A percentile compares a stretch with the other conserved stretches of the same genome.
phyloP scores from a whole-genome alignment of 2,888 invertebrate species.

The Apocheima hispidaria region DNA sequence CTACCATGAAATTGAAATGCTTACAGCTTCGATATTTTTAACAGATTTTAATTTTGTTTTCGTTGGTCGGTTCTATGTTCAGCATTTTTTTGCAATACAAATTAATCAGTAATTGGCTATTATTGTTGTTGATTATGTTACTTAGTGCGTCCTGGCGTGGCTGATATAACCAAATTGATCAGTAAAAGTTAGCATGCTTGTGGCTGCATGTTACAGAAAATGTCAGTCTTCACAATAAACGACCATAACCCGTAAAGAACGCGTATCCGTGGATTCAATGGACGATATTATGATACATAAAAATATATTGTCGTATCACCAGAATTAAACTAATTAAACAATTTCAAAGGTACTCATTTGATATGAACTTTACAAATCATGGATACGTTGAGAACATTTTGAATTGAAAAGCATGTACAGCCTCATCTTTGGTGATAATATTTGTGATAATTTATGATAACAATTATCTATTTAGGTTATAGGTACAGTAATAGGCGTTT shows the following conservation, averaged over 20 bases:
- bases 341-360: conserved; percentile 68
- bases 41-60: no score
- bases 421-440: conserved; percentile 80
- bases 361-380: conserved; percentile 66
- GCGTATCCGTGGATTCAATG: neutral
- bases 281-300: conserved; percentile 55
- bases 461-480: conserved; percentile 37
- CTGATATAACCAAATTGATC: no score
- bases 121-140: no score
- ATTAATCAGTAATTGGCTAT: no score
- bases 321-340: conserved; percentile 47
- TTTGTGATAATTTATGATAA: conserved; percentile 40
- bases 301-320: conserved; percentile 75
- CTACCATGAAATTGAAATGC: no score
- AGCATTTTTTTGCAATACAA: no score
- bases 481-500: conserved; percentile 30
- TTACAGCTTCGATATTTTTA: no score
- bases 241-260: neutral
- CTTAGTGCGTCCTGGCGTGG: no score
- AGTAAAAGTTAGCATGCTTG: no score
- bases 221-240: no score
- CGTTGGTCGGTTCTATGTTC: no score
- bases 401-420: conserved; percentile 60
- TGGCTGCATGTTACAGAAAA: no score
- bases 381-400: conserved; percentile 53